Base-by-base conservation (phyloP, 2,797 vertebrate genomes). In the Hyperoplus immaculatus region DNA sequence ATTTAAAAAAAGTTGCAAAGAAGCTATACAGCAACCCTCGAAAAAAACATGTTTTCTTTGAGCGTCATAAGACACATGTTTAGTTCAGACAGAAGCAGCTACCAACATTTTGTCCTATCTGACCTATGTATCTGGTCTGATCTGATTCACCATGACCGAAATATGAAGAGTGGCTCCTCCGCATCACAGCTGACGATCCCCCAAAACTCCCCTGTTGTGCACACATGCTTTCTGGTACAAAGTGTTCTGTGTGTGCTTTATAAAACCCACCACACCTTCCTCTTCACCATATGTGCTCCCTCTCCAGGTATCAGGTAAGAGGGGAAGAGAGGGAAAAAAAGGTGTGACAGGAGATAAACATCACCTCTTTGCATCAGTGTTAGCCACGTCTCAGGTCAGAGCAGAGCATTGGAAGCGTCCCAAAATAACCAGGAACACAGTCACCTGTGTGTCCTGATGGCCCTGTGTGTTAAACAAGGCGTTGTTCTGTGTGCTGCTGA, bases 161-260 rank as follows among this genome's bases (percentile, higher is more conserved):
- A 56, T 64, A 64, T 3, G 36, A 78, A 87, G 65, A 77, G 68
- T 77, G 79, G 84, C 71, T 84, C 76, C 77, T 68, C 60, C 62
- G 75, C 68, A 77, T 84, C 85, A 80, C 72, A 67, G 86, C 80
- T 90, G 85, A 80, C 75, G 21, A 68, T 7, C 42, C 57, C 78
- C 56, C 47, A 49, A 75, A 88, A 81, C 69, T 49, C 78, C 87
- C 85, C 86, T 4, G 38, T 68, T 11, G 86, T 88, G 89, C 88
- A 88, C 92, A 93, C 92, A 93, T 90, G 91, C 91, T 92, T 89
- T 91, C 87, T 92, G 93, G 91, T 92, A 94, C 91, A 88, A 91
- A 88, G 80, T 88, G 85, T 87, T 82, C 90, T 83, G 83, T 88
- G 89, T 92, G 89, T 87, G 88, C 90, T 91, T 92, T 91, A 87